Evolutionary conservation across 2,888 invertebrate species (phyloP), one percentile per base, ranked within the genome.

Genomic region (Apantesis nais): DNA sequence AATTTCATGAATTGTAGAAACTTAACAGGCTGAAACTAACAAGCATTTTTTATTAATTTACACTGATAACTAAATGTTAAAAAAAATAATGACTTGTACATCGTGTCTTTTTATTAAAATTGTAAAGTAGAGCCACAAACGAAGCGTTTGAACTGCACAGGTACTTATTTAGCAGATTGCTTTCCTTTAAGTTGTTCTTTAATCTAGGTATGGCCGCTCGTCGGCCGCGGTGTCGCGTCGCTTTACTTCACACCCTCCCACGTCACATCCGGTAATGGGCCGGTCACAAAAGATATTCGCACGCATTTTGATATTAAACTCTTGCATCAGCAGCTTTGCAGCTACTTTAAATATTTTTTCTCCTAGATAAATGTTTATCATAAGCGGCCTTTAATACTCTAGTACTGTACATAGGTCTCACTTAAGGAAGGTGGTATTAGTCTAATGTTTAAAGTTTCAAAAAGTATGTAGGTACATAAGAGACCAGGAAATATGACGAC

Each of bases 91-190:
- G n/a, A 29, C 1, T 58, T 7, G 8, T 58, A 16, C 14, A 16
- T 58, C 16, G 16, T 8, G 4, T 58, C 19, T 16, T 58, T 60
- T 29, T 1, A 31, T 25, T 25, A 22, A 39, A 37, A 62, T 67
- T 65, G 31, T 25, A 22, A 85, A 86, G 91, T 92, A 90, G 92
- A 94, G 94, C 88, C 88, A 62, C 80, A 67, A 86, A 71, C 78
- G 65, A 19, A 67, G 62, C 82, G 78, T 77, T 74, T 58, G 77
- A 69, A 77, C 80, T 75, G 81, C 84, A 85, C 86, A 86, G 85
- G 89, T 90, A 91, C 94, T 94, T 95, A 94, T 95, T 95, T 95
- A 94, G 93, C 93, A 94, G 95, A 95, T 95, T 95, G 95, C 95
- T 95, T 95, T 92, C 92, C 92, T 94, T 93, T 93, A 94, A 95